phyloP scores from a whole-genome alignment of 2,797 vertebrate species.

The Gymnothorax javanicus region DNA sequence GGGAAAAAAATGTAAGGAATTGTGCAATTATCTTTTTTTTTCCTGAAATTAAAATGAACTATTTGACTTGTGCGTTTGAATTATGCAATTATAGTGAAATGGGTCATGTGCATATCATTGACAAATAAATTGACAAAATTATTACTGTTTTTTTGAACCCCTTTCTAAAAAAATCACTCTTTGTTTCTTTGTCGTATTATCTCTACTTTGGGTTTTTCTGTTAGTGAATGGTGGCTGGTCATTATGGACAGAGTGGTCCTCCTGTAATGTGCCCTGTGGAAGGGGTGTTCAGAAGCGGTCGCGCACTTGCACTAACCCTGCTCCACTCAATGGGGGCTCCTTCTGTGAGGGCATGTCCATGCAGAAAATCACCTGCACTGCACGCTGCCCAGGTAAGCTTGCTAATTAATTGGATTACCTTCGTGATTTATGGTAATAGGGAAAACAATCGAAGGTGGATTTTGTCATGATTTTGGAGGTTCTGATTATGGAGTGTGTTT shows the following conservation, averaged over 20 bases:
- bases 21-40: not conserved
- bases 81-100: not conserved
- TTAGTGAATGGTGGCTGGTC: constrained; percentile 98
- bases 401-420: not conserved
- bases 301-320: constrained; percentile 93
- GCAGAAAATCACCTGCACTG: constrained; percentile 92
- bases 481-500: too few species aligned
- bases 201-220: constrained; percentile 49
- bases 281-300: constrained; percentile 94
- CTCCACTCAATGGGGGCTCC: constrained; percentile 91
- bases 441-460: too few species aligned
- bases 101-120: not conserved
- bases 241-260: constrained; percentile 93
- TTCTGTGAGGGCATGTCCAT: constrained; percentile 95
- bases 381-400: constrained; percentile 87
- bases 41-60: not conserved
- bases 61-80: not conserved
- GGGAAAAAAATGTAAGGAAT: not conserved
- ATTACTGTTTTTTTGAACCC: not conserved
- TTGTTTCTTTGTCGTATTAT: not conserved
- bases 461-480: too few species aligned
- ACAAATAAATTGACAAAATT: not conserved
- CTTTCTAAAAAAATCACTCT: not conserved
- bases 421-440: too few species aligned
- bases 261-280: constrained; percentile 89